Conservation (phyloP, 2,797 vertebrate genomes). For the Microtus agrestis region DNA sequence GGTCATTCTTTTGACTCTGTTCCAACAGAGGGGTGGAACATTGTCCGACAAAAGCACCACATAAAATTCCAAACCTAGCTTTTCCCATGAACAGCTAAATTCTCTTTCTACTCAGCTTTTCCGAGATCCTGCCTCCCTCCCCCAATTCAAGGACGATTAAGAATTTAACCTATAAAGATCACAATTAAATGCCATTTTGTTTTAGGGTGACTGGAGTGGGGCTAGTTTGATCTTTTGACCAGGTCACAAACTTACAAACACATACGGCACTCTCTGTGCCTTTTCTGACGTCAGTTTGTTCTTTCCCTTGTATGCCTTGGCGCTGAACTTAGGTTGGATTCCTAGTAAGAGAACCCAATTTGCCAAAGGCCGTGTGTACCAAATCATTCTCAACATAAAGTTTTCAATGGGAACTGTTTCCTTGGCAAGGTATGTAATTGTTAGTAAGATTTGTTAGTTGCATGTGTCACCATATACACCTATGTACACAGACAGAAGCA, state of each 20-base stretch:
- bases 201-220: neutral
- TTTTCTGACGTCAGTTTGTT: neutral
- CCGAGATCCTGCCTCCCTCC: neutral
- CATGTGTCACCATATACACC: neutral
- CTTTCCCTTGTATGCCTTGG: neutral
- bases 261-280: neutral
- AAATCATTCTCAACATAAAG: neutral
- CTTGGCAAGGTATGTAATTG: neutral
- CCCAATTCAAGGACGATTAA: neutral
- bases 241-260: neutral
- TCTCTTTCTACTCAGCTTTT: neutral
- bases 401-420: conserved; percentile 27
- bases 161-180: neutral
- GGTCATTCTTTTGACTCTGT: neutral
- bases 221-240: neutral
- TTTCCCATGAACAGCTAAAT: neutral
- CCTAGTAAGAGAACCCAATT: neutral
- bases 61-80: neutral
- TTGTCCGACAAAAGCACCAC: neutral
- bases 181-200: neutral
- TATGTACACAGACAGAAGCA: neutral
- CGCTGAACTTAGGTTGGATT: neutral
- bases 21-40: neutral
- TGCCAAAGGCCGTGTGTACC: neutral
- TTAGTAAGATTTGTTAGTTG: neutral